Evolutionary conservation across 2,113 vertebrate species (phyloP), one percentile per base, ranked within the genome.

Genomic region (Actenoides hombroni): DNA sequence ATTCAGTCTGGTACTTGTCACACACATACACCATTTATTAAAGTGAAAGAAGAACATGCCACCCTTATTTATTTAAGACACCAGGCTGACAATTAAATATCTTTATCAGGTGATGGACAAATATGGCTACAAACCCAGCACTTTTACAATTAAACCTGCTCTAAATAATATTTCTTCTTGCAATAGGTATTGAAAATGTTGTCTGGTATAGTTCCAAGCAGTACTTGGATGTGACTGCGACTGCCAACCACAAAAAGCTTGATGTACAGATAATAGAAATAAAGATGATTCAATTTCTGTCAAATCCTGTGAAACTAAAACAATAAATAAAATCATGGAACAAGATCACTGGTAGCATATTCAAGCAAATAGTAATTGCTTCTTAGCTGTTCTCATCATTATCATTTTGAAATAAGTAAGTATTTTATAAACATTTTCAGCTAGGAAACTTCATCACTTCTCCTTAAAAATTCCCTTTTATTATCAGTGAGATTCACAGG

Each of bases 401-500:
- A 60, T 21, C 24, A 95, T 88, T 90, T 94, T 88, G 59, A 89
- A 79, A 80, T 80, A 94, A 95, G 63, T 63, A 94, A 44, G 44
- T 90, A 82, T 93, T 95, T 96, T 92, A 96, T 84, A 93, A 96
- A 95, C 81, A 94, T 73, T 96, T 94, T 93, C 88, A 49, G 13
- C 65, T 57, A 86, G 63, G 76, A 91, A 86, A 86, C 48, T 90
- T 92, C 59, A 75, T 26, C 16, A 26, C 44, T 94, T 86, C 86
- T 95, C 81, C 63, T 94, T 94, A 94, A 97, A 94, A 94, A 96
- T 95, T 85, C 90, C 61, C 80, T 97, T 96, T 96, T 77, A 96
- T 92, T 96, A 86, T 74, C 92, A 75, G 18, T 15, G 51, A 93
- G 76, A 65, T 76, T 90, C 35, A 37, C 2, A 68, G 57, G 37